Evolutionary conservation across 2,113 vertebrate species (phyloP), one percentile per base, ranked within the genome.

Genomic region (Neofelis nebulosa): DNA sequence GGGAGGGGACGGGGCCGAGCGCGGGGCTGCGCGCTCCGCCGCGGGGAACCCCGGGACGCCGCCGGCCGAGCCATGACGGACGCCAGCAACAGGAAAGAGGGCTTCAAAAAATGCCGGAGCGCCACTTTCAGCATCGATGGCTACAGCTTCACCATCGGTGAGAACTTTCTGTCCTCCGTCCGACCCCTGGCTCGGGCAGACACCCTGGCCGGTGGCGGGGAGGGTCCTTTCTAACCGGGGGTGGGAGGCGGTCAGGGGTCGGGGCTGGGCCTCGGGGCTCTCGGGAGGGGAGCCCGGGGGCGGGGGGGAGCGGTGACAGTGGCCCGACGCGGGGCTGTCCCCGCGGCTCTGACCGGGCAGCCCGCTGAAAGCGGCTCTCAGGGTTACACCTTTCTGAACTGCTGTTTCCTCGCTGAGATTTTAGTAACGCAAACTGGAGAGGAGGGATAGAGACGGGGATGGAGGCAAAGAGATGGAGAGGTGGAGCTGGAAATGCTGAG

Each of bases 141-240:
- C 98, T 99, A 99, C 98, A 99, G 99, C 99, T 99, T 99, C 98
- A 99, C 99, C 55, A 99, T 99, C 95, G 99, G 99, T 99, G 99
- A 99, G 98, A 97, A 91, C 95, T 97, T 96, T 85, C n/a, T n/a
- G 16, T 80, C 85, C 83, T 10, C 50, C 55, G 92, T 65, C 15
- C n/a, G 33, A 33, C 90, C 27, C 41, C 66, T 0, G 89, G 41
- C 19, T 27, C 12, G 41, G 81, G 45, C 57, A 9, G 1, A 55
- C n/a, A 13, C 68, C 21, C 38, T 63, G 38, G 15, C n/a, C 2
- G 9, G 41, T 5, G 85, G 83, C 25, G 31, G 76, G 6, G 87
- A 52, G 50, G 27, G 88, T 3, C 69, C 48, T 80, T 92, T 84
- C 33, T 25, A 12, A 48, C 52, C 15, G 1, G 21, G 48, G 65